Conservation (phyloP, 2,888 invertebrate species). For the Ecdyonurus torrentis region DNA sequence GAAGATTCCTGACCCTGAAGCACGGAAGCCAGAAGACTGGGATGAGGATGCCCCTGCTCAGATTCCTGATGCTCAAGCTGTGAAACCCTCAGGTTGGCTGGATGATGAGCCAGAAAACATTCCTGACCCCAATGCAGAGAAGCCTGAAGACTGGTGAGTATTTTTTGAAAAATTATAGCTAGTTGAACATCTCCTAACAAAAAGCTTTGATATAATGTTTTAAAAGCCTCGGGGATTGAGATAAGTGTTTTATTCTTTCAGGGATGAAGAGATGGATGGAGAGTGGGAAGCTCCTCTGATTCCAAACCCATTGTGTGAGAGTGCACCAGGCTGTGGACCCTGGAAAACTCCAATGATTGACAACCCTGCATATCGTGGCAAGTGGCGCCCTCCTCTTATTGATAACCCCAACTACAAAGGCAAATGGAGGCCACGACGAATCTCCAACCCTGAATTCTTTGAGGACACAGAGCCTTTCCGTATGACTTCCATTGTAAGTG, state of each 20-base stretch:
- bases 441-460: conserved; percentile 86
- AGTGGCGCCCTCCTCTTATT: conserved; percentile 79
- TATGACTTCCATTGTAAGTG: conserved; percentile 79
- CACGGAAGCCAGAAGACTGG: conserved; percentile 91
- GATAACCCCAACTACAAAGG: conserved; percentile 90
- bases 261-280: conserved; percentile 97
- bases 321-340: conserved; percentile 73
- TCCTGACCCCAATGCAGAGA: conserved; percentile 69
- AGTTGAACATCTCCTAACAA: no score
- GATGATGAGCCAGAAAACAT: conserved; percentile 77
- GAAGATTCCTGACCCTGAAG: conserved; percentile 76
- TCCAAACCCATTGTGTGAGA: conserved; percentile 71
- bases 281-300: conserved; percentile 93
- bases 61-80: conserved; percentile 68
- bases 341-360: conserved; percentile 74
- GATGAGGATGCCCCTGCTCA: conserved; percentile 86
- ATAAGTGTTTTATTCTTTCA: conserved; percentile 15
- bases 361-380: conserved; percentile 86
- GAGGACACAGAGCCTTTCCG: conserved; percentile 78
- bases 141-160: conserved; percentile 77
- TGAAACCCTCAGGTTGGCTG: conserved; percentile 81
- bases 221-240: no score
- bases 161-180: no score
- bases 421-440: conserved; percentile 77
- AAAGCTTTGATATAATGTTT: no score